Evolutionary conservation across 1,140 invertebrate species (phyloP).

Genomic region (Micrasema longulum): DNA sequence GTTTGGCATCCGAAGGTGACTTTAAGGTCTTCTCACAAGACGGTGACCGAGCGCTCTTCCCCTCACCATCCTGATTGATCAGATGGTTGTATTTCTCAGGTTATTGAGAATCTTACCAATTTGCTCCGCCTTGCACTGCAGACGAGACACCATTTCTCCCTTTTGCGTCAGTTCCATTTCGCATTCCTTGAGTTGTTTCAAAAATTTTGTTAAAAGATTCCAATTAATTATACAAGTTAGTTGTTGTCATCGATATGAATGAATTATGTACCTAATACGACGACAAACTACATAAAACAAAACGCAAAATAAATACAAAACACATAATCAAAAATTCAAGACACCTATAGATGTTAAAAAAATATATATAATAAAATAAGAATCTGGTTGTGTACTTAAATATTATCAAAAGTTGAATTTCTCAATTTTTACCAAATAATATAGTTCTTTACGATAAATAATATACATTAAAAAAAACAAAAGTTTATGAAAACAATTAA

Average conservation of each 20-base stretch:
- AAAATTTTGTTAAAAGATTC: conserved; percentile 15
- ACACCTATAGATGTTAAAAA: no score
- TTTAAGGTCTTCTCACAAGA: conserved; percentile 67
- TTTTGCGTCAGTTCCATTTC: conserved; percentile 92
- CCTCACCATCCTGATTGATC: conserved; percentile 72
- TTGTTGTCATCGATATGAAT: no score
- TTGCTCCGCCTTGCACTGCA: conserved; percentile 90
- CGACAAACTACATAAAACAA: no score
- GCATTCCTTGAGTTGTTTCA: conserved; percentile 85
- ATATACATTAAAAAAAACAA: no score
- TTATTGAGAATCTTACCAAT: conserved; percentile 91
- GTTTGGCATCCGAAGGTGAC: conserved; percentile 59
- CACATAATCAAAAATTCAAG: no score
- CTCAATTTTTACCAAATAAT: not conserved
- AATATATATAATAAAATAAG: no score
- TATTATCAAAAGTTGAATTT: no score
- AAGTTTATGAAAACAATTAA: no score
- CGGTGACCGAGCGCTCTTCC: conserved; percentile 70
- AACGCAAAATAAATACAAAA: no score
- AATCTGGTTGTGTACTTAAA: no score
- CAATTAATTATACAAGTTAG: no score
- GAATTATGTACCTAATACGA: no score
- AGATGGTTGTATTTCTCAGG: conserved; percentile 86
- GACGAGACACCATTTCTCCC: conserved; percentile 89
- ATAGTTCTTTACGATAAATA: not conserved